Evolutionary conservation across 2,888 invertebrate genomes (phyloP), one percentile per base, ranked within the genome.

Genomic region (Limnephilus marmoratus): DNA sequence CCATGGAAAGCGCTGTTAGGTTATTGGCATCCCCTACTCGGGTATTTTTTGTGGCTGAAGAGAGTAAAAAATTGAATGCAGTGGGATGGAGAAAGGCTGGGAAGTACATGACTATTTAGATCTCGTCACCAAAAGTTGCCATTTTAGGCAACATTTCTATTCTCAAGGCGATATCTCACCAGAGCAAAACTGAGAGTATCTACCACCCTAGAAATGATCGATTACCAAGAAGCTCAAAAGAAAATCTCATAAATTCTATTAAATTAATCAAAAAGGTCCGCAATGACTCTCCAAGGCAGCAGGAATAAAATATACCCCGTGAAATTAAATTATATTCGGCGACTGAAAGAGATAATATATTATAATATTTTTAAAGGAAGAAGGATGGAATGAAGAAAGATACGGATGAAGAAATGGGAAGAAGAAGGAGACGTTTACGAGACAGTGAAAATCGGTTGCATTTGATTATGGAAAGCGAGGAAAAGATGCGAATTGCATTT

Each of bases 361-460:
- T 68, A 24, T 68, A 68, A 68, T n/a, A 68, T 68, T 68, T 68
- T 68, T 68, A 68, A 68, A 24, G 41, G 29, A 90, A 24, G 29
- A 29, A 29, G 31, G 68, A 82, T 12, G 49, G 31, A 85, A 29
- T 83, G 68, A 81, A 81, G 29, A 37, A 9, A 85, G 37, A 89
- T n/a, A 49, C 45, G 81, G 45, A 89, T 45, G 29, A 80, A 91
- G 89, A 89, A 91, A 91, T 89, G 13, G 83, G 85, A 13, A 88
- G 34, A 90, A 91, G 81, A 91, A 91, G 34, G 18, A 80, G 80
- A 81, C 80, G 80, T 86, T 86, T 45, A 86, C 49, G 29, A 89
- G 88, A 89, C 88, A 80, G 80, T n/a, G 81, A 90, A 90, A 92
- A 90, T 90, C 92, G 90, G 92, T 92, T 90, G 92, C 92, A 92